These are phyloP conservation scores for Coracopsis vasa DNA, from an alignment of 2,113 vertebrate species.

Conservation along the genomic window DNA sequence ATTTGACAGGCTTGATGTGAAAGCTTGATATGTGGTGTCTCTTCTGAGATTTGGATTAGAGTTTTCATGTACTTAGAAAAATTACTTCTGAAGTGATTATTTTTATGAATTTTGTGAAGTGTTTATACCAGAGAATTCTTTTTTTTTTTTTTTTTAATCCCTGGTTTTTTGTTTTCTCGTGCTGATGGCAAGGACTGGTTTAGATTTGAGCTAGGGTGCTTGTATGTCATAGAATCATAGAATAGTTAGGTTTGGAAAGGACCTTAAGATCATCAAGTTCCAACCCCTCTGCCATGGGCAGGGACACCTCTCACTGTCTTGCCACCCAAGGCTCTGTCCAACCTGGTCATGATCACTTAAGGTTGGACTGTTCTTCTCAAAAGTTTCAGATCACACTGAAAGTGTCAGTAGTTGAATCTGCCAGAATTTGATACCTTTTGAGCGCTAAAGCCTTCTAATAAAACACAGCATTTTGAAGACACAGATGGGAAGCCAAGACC, in stretches of 20 bases:
- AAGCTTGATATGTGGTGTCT: neutral
- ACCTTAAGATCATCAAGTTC: too few relatives aligned
- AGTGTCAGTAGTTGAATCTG: neutral
- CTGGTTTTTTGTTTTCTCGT: neutral
- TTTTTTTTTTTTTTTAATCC: neutral
- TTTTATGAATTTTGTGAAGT: neutral
- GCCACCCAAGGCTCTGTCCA: too few relatives aligned
- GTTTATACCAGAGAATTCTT: neutral
- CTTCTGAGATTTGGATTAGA: neutral
- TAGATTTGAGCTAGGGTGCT: neutral
- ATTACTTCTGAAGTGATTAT: neutral
- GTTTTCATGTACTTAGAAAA: neutral
- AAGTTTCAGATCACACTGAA: neutral
- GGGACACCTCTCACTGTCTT: too few relatives aligned
- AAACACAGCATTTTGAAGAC: neutral
- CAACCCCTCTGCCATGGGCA: too few relatives aligned
- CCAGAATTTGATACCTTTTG: neutral
- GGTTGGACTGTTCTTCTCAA: neutral
- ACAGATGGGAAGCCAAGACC: neutral
- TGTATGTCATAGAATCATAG: too few relatives aligned
- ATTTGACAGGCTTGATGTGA: neutral
- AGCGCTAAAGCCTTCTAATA: neutral
- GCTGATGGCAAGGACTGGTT: neutral
- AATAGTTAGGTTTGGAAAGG: too few relatives aligned
- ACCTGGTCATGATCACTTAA: neutral